Conservation (phyloP, 2,113 vertebrate species). For the Fregetta grallaria region DNA sequence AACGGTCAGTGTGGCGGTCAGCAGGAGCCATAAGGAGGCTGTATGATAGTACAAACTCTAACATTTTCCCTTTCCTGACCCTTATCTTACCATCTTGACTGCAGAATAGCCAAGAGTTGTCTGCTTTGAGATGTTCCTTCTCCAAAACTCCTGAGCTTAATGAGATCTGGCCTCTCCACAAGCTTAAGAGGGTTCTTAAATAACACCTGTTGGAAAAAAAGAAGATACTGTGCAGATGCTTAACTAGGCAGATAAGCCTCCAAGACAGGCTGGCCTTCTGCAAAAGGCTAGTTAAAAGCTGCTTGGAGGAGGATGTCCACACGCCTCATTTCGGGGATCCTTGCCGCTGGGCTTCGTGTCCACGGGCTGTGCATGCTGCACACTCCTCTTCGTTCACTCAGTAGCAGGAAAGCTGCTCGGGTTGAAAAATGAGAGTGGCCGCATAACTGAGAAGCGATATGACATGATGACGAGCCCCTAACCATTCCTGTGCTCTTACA, state of each 20-base stretch:
- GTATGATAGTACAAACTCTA: background rate
- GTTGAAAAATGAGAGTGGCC: background rate
- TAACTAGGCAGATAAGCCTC: background rate
- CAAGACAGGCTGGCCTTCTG: background rate
- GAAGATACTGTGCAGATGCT: background rate
- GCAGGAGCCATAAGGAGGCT: background rate
- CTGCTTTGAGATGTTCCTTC: background rate
- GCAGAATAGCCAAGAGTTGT: background rate
- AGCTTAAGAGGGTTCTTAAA: background rate
- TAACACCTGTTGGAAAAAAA: background rate
- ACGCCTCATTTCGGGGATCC: background rate
- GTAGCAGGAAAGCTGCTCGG: background rate
- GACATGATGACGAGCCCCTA: background rate
- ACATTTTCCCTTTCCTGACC: background rate
- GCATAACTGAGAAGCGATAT: rapidly evolving
- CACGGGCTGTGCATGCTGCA: background rate
- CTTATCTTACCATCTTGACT: background rate
- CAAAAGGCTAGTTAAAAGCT: background rate
- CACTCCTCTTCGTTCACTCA: background rate
- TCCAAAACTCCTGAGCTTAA: background rate
- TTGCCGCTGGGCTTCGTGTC: background rate
- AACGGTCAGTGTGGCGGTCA: background rate
- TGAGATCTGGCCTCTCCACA: background rate
- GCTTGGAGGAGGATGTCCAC: background rate
- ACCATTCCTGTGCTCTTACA: background rate